Evolutionary conservation across 2,888 invertebrate genomes (phyloP).

Genomic region (Amaurobius ferox): DNA sequence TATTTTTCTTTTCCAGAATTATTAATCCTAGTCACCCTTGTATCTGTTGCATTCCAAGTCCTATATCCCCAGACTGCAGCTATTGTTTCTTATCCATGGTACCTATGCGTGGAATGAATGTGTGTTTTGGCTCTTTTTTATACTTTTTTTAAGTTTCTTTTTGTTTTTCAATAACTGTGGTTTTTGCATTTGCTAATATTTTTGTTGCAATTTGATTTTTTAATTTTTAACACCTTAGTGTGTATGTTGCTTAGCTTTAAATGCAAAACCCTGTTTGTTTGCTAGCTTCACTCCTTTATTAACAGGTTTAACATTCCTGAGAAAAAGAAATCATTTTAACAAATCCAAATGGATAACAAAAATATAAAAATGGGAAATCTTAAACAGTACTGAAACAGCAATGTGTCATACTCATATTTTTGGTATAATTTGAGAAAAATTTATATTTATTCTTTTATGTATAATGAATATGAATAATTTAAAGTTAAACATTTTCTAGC

Average conservation of each 20-base stretch:
- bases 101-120: slow-evolving; percentile 56
- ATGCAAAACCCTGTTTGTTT: neutral
- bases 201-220: neutral
- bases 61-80: slow-evolving; percentile 45
- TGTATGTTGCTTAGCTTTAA: neutral
- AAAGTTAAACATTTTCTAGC: no score
- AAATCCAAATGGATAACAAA: no score
- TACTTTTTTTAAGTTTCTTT: neutral
- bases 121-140: slow-evolving; percentile 21
- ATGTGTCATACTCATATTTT: no score
- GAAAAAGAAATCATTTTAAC: no score
- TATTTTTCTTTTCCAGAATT: slow-evolving; percentile 69
- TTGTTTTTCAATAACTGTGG: neutral
- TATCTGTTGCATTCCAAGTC: slow-evolving; percentile 49
- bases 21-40: slow-evolving; percentile 50
- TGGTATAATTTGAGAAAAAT: no score
- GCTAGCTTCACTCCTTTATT: neutral
- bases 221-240: neutral
- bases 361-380: no score
- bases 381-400: no score
- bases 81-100: slow-evolving; percentile 63
- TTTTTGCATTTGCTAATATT: neutral
- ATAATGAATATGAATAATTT: no score
- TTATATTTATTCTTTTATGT: no score
- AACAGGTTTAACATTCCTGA: no score